A percentile compares a stretch with the other conserved stretches of the same genome.
Evolutionary conservation across 2,888 invertebrate species (phyloP).

Genomic region (Xestia xanthographa): DNA sequence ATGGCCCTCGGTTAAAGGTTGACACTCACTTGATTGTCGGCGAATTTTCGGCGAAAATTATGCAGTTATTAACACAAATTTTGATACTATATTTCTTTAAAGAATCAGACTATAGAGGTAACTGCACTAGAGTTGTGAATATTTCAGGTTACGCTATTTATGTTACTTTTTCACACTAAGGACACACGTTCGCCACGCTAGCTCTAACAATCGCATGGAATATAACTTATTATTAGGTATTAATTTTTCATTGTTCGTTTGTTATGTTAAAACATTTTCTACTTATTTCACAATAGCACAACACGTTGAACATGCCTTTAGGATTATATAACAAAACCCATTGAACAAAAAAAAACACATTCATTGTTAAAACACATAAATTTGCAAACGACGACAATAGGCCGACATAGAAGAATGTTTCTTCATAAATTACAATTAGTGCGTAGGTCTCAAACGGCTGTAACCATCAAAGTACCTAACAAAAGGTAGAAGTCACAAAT

Average conservation of each 20-base stretch:
- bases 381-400: constrained; percentile 41
- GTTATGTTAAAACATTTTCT: background rate
- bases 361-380: constrained; percentile 50
- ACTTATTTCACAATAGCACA: background rate
- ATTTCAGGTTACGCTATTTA: background rate
- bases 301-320: background rate
- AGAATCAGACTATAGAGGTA: background rate
- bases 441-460: constrained; percentile 53
- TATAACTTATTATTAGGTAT: background rate
- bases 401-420: constrained; percentile 31
- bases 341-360: constrained; percentile 28
- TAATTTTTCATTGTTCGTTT: background rate
- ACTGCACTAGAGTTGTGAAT: background rate
- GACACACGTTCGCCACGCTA: too few species aligned
- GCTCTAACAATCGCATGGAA: background rate
- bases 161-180: background rate
- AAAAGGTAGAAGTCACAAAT: constrained; percentile 20
- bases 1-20: constrained; percentile 8
- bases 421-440: constrained; percentile 43
- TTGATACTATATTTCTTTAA: background rate
- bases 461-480: constrained; percentile 16
- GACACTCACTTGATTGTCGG: background rate
- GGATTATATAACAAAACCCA: constrained; percentile 8
- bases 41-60: too few species aligned
- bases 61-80: too few species aligned